Conservation (phyloP, 2,888 invertebrate species). For the Thymelicus sylvestris region DNA sequence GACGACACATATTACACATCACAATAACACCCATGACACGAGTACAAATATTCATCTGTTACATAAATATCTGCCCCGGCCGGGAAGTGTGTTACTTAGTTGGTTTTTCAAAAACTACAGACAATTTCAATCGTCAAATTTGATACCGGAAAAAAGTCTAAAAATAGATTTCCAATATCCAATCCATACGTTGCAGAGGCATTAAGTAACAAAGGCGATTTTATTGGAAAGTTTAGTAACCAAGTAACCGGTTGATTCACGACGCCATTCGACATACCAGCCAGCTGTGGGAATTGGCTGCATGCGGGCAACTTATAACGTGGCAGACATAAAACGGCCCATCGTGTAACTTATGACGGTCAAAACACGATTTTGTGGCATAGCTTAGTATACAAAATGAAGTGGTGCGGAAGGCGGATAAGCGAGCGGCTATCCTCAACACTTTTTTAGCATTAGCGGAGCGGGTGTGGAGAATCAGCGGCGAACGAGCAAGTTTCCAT, state of each 20-base stretch:
- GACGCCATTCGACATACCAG: conserved; percentile 30
- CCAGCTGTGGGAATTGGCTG: conserved; percentile 37
- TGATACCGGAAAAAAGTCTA: no score
- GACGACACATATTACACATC: no score
- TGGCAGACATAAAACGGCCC: conserved; percentile 28
- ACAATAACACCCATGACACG: no score
- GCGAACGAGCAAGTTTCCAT: no score
- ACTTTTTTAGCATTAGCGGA: background rate
- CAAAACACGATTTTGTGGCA: conserved; percentile 30
- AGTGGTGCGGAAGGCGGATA: background rate
- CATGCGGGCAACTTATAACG: conserved; percentile 31
- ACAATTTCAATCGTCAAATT: no score
- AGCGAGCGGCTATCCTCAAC: background rate
- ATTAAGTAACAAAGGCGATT: conserved; percentile 32
- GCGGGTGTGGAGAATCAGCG: background rate
- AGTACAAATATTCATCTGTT: no score
- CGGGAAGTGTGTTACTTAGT: no score
- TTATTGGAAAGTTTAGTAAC: conserved; percentile 28
- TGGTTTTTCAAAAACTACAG: no score
- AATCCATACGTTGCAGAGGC: conserved; percentile 7
- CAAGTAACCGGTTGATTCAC: conserved; percentile 36
- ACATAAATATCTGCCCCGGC: no score
- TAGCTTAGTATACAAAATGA: conserved; percentile 19
- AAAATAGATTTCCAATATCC: background rate
- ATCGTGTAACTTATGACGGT: conserved; percentile 34